Evolutionary conservation across 2,888 invertebrate species (phyloP), one percentile per base, ranked within the genome.

Genomic region (Biston betularia): DNA sequence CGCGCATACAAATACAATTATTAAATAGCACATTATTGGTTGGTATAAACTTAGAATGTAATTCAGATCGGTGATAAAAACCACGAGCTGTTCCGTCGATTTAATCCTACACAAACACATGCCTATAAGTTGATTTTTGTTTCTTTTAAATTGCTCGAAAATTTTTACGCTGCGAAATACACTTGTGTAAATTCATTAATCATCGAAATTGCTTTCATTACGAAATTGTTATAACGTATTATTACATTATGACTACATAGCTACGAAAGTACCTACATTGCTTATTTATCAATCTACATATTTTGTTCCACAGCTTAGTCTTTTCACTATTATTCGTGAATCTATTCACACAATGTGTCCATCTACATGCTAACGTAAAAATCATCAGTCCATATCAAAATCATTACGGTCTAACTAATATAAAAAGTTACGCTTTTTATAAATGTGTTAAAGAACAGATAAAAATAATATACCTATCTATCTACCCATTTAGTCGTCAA

Each of bases 121-220:
- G 35, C 35, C 35, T n/a, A n/a, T n/a, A n/a, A 35, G 35, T 35
- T 35, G 24, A 40, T 24, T 55, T 12, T 11, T 54, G 54, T 46
- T 46, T 12, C 46, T 58, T 8, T 54, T 52, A 63, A 64, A 68
- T 54, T 49, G 40, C 55, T 70, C 61, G 15, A 59, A 63, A 64
- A 65, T 69, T 65, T 71, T 65, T 53, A 42, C 15, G 10, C 33
- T 48, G 45, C 14, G 35, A n/a, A 46, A 6, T 35, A 56, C 65
- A 68, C 64, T 71, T 71, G 66, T 67, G 67, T 67, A 64, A 64
- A 70, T 14, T 44, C 6, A 45, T 14, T 53, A 42, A 38, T 8
- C 9, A 8, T 38, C 38, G 38, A 38, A 38, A 6, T 35, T 56
- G 44, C 49, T 45, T 9, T 15, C 3, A 8, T 24, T 33, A 5